phyloP scores from a whole-genome alignment of 1,140 invertebrate species.

The Antheraea pernyi region DNA sequence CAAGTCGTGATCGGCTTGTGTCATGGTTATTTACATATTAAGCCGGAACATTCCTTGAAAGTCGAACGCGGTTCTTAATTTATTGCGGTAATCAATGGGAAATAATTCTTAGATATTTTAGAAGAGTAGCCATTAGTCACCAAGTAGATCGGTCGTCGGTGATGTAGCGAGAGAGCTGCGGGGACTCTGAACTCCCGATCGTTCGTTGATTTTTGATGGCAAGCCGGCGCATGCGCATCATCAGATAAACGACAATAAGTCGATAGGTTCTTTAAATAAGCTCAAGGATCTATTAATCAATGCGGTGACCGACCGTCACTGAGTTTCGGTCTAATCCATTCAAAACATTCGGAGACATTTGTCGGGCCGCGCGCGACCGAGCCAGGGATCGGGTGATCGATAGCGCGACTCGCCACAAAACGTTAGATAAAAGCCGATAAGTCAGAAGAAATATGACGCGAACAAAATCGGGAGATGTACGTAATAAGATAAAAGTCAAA shows the following conservation, averaged over 20 bases:
- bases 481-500: conserved; percentile 79
- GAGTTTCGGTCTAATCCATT: conserved; percentile 72
- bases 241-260: conserved; percentile 74
- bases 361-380: conserved; percentile 47
- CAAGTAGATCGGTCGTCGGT: conserved; percentile 34
- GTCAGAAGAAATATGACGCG: conserved; percentile 78
- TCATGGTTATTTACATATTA: conserved; percentile 50
- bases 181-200: conserved; percentile 26
- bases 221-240: conserved; percentile 42
- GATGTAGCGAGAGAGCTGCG: conserved; percentile 38
- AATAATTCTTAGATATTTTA: conserved; percentile 62
- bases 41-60: conserved; percentile 54
- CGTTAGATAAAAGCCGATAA: conserved; percentile 78
- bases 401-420: conserved; percentile 74
- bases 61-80: conserved; percentile 66
- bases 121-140: conserved; percentile 62
- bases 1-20: conserved; percentile 36
- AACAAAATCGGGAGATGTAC: conserved; percentile 78
- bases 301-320: conserved; percentile 48
- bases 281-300: conserved; percentile 61
- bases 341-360: conserved; percentile 76
- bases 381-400: conserved; percentile 68
- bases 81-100: conserved; percentile 59
- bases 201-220: conserved; percentile 15
- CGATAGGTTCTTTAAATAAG: conserved; percentile 70